These are phyloP conservation scores for Promerops cafer DNA, from an alignment of 2,113 vertebrate genomes.

Conservation along the genomic window DNA sequence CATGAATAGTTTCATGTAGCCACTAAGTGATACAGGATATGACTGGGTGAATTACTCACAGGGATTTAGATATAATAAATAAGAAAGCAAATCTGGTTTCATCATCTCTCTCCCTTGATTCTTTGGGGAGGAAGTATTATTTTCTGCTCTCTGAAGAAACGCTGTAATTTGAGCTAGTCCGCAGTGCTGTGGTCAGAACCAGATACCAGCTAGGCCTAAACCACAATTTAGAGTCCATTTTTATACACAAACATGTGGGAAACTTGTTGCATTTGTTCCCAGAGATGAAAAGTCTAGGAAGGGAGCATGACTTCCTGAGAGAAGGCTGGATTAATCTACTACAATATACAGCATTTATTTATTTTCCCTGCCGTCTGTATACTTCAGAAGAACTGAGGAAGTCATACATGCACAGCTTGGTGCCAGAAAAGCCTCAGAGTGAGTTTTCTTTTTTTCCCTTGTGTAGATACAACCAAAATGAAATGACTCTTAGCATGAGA, in stretches of 20 bases:
- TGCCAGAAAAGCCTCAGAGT: neutral
- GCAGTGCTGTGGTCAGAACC: neutral
- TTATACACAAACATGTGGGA: neutral
- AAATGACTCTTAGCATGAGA: neutral
- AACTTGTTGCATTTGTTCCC: neutral
- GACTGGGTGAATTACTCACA: conserved; percentile 31
- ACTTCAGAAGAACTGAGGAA: neutral
- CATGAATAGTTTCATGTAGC: neutral
- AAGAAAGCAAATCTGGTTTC: neutral
- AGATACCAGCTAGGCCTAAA: neutral
- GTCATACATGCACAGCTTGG: neutral
- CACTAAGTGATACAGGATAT: conserved; percentile 38
- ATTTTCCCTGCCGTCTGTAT: neutral
- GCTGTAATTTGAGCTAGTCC: neutral
- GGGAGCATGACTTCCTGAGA: neutral
- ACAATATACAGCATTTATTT: neutral
- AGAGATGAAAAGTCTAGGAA: neutral
- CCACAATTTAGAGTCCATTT: neutral
- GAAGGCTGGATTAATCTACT: neutral
- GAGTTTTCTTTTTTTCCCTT: neutral
- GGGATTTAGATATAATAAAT: neutral
- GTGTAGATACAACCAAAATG: neutral
- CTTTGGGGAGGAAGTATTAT: neutral
- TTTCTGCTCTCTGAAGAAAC: neutral
- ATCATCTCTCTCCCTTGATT: neutral